phyloP scores from a whole-genome alignment of 2,888 invertebrate species.

The Dryocosmus kuriphilus region DNA sequence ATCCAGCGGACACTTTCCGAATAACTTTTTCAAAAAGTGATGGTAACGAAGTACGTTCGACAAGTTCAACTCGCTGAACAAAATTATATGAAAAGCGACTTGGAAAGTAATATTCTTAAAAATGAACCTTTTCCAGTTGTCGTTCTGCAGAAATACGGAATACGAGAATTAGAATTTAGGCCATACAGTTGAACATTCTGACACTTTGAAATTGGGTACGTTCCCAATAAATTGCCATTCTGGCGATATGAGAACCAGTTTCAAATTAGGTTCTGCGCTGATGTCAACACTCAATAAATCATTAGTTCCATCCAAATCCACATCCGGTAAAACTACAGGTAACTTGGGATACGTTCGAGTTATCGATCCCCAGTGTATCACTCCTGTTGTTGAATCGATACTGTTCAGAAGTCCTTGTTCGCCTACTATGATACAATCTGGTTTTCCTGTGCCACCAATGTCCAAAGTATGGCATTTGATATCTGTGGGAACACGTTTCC shows the following conservation, averaged over 20 bases:
- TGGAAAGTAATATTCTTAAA: neutral
- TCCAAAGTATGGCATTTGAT: slow-evolving; percentile 88
- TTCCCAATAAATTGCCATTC: slow-evolving; percentile 83
- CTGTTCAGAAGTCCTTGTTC: slow-evolving; percentile 83
- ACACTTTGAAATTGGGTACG: slow-evolving; percentile 54
- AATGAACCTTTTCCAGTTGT: slow-evolving; percentile 64
- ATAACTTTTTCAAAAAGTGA: too few species aligned
- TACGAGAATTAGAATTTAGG: slow-evolving; percentile 61
- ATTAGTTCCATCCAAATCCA: slow-evolving; percentile 85
- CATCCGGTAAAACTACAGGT: slow-evolving; percentile 85
- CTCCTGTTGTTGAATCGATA: slow-evolving; percentile 82
- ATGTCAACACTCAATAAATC: slow-evolving; percentile 81
- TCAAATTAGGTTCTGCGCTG: slow-evolving; percentile 75
- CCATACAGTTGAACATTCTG: slow-evolving; percentile 62
- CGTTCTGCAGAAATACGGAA: slow-evolving; percentile 68
- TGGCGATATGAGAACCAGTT: slow-evolving; percentile 84
- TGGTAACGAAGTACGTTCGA: too few species aligned
- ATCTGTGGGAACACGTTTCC: slow-evolving; percentile 84
- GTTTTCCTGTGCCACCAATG: slow-evolving; percentile 84
- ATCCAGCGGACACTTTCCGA: too few species aligned
- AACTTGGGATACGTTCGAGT: slow-evolving; percentile 83
- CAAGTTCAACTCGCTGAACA: neutral
- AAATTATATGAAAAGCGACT: too few species aligned
- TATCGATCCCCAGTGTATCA: slow-evolving; percentile 80
- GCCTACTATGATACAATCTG: slow-evolving; percentile 88